phyloP scores from a whole-genome alignment of 2,888 invertebrate genomes.

The Graphium colonna region DNA sequence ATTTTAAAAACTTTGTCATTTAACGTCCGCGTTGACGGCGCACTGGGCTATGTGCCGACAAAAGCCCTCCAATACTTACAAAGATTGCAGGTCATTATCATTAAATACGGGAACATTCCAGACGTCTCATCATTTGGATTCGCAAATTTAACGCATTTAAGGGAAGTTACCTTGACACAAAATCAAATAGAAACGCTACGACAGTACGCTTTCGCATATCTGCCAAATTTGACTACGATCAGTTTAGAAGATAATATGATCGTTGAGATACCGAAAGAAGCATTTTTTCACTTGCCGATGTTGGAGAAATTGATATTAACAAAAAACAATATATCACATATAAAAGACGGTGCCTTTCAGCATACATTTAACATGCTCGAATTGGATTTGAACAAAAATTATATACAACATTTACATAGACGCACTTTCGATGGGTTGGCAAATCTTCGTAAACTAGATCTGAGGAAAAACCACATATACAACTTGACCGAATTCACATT shows the following conservation, averaged over 20 bases:
- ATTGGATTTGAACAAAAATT: slow-evolving; percentile 89
- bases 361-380: slow-evolving; percentile 87
- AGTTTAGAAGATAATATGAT: slow-evolving; percentile 89
- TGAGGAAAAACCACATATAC: slow-evolving; percentile 86
- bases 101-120: slow-evolving; percentile 84
- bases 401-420: slow-evolving; percentile 86
- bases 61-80: slow-evolving; percentile 83
- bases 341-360: slow-evolving; percentile 91
- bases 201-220: slow-evolving; percentile 85
- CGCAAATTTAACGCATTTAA: slow-evolving; percentile 84
- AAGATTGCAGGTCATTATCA: slow-evolving; percentile 83
- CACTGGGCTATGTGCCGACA: slow-evolving; percentile 85
- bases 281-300: slow-evolving; percentile 86
- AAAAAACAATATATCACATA: slow-evolving; percentile 90
- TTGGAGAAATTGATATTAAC: slow-evolving; percentile 88
- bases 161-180: slow-evolving; percentile 84
- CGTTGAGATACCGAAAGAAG: slow-evolving; percentile 85
- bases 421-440: slow-evolving; percentile 89
- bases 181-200: too few relatives aligned
- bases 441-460: slow-evolving; percentile 85
- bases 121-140: slow-evolving; percentile 86
- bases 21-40: too few relatives aligned
- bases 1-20: slow-evolving; percentile 84
- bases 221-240: too few relatives aligned
- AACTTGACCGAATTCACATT: slow-evolving; percentile 90